These are phyloP conservation scores for Candidula unifasciata DNA, from an alignment of 2,888 invertebrate species.

Conservation along the genomic window DNA sequence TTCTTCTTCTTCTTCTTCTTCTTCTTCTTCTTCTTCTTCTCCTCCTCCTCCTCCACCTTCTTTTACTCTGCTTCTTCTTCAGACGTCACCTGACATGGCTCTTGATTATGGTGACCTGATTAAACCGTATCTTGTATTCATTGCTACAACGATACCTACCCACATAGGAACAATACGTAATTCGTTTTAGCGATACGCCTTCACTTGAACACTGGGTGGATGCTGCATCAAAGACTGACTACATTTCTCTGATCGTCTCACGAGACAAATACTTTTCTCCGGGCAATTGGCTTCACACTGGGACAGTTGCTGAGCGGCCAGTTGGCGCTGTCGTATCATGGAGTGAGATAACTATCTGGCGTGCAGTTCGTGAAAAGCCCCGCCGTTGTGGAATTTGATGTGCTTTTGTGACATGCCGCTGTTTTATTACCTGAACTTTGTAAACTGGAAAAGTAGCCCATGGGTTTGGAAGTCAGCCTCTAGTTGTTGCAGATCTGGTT, in stretches of 20 bases:
- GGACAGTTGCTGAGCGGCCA: neutral
- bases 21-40: too few species aligned
- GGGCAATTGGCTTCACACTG: constrained; percentile 11
- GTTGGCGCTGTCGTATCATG: neutral
- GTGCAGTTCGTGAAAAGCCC: neutral
- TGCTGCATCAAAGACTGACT: neutral
- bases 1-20: too few species aligned
- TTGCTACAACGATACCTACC: too few species aligned
- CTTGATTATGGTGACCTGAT: too few species aligned
- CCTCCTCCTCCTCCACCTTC: neutral
- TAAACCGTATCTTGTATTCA: too few species aligned
- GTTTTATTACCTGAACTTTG: too few species aligned
- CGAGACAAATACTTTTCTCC: constrained; percentile 12
- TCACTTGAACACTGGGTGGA: neutral
- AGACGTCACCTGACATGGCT: too few species aligned
- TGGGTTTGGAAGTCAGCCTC: too few species aligned
- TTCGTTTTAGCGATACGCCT: neutral
- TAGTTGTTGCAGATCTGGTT: too few species aligned
- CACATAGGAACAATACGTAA: too few species aligned
- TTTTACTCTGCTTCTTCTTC: neutral
- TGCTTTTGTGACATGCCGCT: neutral
- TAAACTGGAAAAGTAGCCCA: too few species aligned
- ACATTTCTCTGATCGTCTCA: neutral
- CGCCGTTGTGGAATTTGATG: neutral
- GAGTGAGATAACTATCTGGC: neutral